Conservation (phyloP, 1,140 invertebrate species). For the Brachionus rotundiformis region DNA sequence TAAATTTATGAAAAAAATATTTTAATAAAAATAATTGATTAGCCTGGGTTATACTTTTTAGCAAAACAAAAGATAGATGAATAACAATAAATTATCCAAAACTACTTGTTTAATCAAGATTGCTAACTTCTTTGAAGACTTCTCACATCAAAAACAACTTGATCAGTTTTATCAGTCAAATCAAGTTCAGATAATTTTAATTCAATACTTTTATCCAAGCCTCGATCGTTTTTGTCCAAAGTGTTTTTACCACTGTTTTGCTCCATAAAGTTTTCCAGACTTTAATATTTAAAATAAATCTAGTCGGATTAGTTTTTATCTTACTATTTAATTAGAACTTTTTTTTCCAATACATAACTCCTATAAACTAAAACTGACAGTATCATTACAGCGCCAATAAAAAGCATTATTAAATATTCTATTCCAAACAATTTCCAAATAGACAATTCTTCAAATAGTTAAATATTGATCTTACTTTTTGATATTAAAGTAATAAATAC, state of each 20-base stretch:
- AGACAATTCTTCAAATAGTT: not conserved
- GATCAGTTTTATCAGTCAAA: not conserved
- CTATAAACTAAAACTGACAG: not conserved
- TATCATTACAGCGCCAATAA: not conserved
- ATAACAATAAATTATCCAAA: too few species aligned
- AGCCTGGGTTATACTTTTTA: too few species aligned
- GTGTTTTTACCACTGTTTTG: not conserved
- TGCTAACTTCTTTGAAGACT: not conserved
- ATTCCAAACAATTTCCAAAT: not conserved
- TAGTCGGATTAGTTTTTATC: too few species aligned
- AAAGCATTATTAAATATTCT: not conserved
- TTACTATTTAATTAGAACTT: not conserved
- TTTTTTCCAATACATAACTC: not conserved
- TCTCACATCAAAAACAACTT: conserved; percentile 1
- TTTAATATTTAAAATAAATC: not conserved
- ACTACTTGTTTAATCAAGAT: too few species aligned
- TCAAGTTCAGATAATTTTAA: not conserved
- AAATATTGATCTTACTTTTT: too few species aligned
- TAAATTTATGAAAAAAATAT: too few species aligned
- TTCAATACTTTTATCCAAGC: not conserved
- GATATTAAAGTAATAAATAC: not conserved
- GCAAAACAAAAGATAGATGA: too few species aligned
- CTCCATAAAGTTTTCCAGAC: not conserved
- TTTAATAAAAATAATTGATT: too few species aligned
- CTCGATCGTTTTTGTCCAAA: not conserved